phyloP scores from a whole-genome alignment of 1,140 invertebrate species.

The Tetranychus cinnabarinus region DNA sequence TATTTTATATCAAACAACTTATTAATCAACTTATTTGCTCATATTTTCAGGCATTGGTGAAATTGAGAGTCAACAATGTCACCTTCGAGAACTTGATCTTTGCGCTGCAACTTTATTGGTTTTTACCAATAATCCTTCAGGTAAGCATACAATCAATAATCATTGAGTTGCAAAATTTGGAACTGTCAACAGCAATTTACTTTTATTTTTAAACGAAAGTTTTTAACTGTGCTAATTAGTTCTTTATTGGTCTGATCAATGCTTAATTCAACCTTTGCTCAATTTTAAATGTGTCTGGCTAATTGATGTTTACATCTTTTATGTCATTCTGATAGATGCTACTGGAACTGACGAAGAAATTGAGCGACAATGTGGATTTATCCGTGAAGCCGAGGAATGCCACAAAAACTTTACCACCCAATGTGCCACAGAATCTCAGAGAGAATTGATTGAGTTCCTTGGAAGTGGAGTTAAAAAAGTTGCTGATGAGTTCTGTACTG shows the following conservation, averaged over 20 bases:
- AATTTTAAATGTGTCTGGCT: too few species aligned
- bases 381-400: constrained; percentile 14
- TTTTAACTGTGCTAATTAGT: too few species aligned
- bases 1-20: too few species aligned
- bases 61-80: constrained; percentile 2
- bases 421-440: constrained; percentile 13
- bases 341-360: constrained; percentile 8
- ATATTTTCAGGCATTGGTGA: too few species aligned
- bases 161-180: too few species aligned
- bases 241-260: too few species aligned
- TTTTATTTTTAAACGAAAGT: too few species aligned
- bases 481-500: constrained; percentile 14
- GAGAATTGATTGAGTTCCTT: constrained; percentile 14
- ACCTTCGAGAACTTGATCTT: constrained; percentile 12
- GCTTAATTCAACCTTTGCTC: too few species aligned
- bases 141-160: background rate
- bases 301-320: background rate
- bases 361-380: constrained; percentile 11
- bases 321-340: background rate
- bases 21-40: too few species aligned
- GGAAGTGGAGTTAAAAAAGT: constrained; percentile 14
- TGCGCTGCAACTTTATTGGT: constrained; percentile 12
- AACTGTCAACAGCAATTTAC: too few species aligned
- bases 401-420: constrained; percentile 14
- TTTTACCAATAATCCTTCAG: constrained; percentile 13